phyloP scores from a whole-genome alignment of 2,113 vertebrate species.

The Anoura caudifer region DNA sequence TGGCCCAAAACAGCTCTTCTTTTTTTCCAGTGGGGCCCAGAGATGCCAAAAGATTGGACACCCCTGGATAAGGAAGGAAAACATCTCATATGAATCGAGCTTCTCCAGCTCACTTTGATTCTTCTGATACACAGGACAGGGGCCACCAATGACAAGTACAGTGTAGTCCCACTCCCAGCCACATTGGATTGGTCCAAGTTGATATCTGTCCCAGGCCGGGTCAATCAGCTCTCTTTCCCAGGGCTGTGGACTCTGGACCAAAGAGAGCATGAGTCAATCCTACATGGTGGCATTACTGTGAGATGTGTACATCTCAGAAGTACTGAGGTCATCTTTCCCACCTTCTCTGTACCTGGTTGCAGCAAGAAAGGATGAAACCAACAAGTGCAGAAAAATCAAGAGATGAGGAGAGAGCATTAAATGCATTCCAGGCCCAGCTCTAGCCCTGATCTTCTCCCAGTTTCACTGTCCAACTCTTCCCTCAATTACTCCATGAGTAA shows the following conservation, averaged over 20 bases:
- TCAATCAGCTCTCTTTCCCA: background rate
- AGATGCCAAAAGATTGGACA: no score
- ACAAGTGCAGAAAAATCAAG: background rate
- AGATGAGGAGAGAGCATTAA: background rate
- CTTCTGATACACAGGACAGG: background rate
- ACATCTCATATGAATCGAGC: background rate
- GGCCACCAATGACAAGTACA: background rate
- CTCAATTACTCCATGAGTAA: background rate
- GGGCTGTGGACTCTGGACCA: background rate
- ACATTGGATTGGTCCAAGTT: background rate
- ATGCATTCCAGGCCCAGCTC: background rate
- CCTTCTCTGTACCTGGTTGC: background rate
- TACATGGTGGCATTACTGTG: background rate
- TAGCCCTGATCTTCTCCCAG: background rate
- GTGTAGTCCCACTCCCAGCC: background rate
- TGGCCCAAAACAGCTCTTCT: no score
- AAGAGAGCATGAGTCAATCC: background rate
- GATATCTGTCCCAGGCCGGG: background rate
- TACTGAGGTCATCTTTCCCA: background rate
- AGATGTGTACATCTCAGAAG: background rate
- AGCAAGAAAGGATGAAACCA: conserved; percentile 17
- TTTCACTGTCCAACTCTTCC: background rate
- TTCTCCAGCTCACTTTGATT: background rate
- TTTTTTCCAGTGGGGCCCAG: no score
- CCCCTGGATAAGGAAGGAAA: background rate